Evolutionary conservation across 2,888 invertebrate species (phyloP).

Genomic region (Acleris laterana): DNA sequence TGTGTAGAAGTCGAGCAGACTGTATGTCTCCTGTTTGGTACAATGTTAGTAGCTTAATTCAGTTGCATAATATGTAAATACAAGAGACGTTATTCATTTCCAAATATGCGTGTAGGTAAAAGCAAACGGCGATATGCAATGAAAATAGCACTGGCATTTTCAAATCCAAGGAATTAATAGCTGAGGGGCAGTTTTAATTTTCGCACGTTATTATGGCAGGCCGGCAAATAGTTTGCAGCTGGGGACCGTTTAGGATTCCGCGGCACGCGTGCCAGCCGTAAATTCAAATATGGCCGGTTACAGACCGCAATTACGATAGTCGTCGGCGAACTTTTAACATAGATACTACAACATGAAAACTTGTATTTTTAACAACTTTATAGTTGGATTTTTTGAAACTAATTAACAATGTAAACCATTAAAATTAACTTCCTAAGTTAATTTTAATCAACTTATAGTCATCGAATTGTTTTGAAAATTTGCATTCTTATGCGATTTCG

Average conservation of each 20-base stretch:
- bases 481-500: no score
- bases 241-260: constrained; percentile 64
- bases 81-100: no score
- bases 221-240: constrained; percentile 62
- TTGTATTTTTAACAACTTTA: no score
- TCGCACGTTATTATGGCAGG: constrained; percentile 51
- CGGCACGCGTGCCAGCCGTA: constrained; percentile 63
- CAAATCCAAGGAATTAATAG: constrained; percentile 20
- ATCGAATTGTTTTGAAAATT: no score
- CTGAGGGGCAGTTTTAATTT: constrained; percentile 50
- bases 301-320: constrained; percentile 78
- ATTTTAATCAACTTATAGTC: no score
- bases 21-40: constrained; percentile 17
- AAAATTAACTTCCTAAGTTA: no score
- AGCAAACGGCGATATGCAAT: not conserved
- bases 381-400: no score
- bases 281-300: constrained; percentile 70
- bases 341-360: no score
- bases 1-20: constrained; percentile 6
- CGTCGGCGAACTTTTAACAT: constrained; percentile 53
- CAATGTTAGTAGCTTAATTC: not conserved
- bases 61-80: no score
- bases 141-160: constrained; percentile 9
- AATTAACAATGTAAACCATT: no score
- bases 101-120: no score